Conservation (phyloP, 2,113 vertebrate genomes). For the Willisornis vidua region DNA sequence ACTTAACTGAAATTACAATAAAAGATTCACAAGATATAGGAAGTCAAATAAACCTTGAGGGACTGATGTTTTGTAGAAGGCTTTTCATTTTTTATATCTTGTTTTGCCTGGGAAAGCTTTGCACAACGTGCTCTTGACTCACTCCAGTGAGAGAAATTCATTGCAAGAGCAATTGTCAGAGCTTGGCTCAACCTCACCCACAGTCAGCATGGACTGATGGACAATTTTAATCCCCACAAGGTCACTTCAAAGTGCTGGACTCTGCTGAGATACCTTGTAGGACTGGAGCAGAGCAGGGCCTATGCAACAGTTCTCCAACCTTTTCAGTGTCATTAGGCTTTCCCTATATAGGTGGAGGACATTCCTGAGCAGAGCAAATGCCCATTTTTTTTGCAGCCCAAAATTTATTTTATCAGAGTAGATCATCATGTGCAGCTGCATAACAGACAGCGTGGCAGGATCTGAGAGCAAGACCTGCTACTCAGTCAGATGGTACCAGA, state of each 20-base stretch:
- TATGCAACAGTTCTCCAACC: not conserved
- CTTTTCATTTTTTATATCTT: not conserved
- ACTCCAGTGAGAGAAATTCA: not conserved
- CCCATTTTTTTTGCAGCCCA: not conserved
- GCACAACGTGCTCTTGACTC: not conserved
- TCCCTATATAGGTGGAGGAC: not conserved
- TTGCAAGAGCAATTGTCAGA: not conserved
- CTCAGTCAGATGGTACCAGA: not conserved
- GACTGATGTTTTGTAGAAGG: not conserved
- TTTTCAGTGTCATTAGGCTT: not conserved
- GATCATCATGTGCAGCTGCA: not conserved
- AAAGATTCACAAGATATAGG: not conserved
- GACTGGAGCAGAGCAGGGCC: not conserved
- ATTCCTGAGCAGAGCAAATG: not conserved
- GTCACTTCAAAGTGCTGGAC: not conserved
- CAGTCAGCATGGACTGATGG: not conserved
- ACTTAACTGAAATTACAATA: not conserved
- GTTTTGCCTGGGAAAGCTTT: not conserved
- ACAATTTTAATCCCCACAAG: not conserved
- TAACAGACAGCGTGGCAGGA: not conserved
- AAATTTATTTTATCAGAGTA: not conserved
- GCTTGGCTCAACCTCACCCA: not conserved
- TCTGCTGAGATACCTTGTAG: not conserved
- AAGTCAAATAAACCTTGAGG: not conserved
- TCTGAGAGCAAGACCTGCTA: not conserved